Base-by-base conservation (phyloP, 2,797 vertebrate species). In the Falco rusticolus region DNA sequence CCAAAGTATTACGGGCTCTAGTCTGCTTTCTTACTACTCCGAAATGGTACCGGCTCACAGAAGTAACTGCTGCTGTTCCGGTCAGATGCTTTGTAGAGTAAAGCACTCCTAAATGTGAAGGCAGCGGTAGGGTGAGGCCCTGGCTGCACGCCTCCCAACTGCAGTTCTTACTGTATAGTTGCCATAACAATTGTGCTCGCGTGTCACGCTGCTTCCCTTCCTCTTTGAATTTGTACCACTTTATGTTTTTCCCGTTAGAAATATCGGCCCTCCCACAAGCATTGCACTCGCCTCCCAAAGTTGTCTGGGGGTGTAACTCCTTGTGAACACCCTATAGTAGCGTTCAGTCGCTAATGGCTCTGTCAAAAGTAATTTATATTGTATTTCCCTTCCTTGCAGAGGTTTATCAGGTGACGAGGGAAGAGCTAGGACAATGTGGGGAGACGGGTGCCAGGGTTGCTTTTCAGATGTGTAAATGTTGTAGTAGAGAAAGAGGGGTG, bases 171-270 rank as follows among this genome's bases (percentile, higher is more conserved):
- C 93, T 80, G 66, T 53, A 13, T 61, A 97, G 97, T 97, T 98
- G 96, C 97, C 95, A 87, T 98, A 98, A 98, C 97, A 96, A 64
- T 97, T 92, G 83, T 96, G 83, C 85, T 97, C 26, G 78, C 79
- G 57, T 97, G 94, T 89, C 72, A 84, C 60, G 16, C 79, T 95
- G 90, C 87, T 96, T 97, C 94, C 93, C 74, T 77, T 96, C 94
- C 92, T 93, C 91, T 93, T 94, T 86, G 94, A 92, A 97, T 97
- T 95, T 96, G 65, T 66, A 84, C 91, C 82, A 3, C 53, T 96
- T 54, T 84, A 84, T 2, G 0, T 86, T 97, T 97, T 95, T 77
- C 48, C 65, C 86, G 12, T 91, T 72, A 93, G 20, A 66, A 92
- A 88, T 91, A 95, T 95, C 37, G 31, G 45, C 60, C 59, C 59